These are phyloP conservation scores for Tetranychus piercei DNA, from an alignment of 2,888 invertebrate species.

Conservation along the genomic window DNA sequence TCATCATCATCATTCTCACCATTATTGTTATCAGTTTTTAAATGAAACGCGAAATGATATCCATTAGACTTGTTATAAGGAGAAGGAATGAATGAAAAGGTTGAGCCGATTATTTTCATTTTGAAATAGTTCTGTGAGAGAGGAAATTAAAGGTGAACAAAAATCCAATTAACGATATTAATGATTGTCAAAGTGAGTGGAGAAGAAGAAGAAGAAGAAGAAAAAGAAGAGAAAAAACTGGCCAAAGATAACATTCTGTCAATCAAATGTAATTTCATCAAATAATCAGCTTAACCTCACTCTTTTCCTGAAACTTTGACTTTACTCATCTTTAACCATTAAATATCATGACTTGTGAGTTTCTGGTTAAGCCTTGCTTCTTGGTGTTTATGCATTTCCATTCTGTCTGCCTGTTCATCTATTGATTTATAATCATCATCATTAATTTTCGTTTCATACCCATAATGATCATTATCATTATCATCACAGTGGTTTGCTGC, in stretches of 20 bases:
- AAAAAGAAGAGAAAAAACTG: background rate
- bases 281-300: background rate
- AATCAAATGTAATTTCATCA: background rate
- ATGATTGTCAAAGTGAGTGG: background rate
- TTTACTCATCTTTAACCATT: background rate
- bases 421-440: too few relatives aligned
- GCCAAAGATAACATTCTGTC: background rate
- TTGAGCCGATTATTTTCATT: background rate
- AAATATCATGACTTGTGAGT: background rate
- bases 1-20: background rate
- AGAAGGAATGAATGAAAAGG: background rate
- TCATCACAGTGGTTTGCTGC: too few relatives aligned
- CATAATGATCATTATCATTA: too few relatives aligned
- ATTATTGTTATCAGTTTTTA: background rate
- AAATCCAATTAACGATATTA: background rate
- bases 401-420: too few relatives aligned
- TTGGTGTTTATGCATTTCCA: too few relatives aligned
- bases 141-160: background rate
- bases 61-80: background rate
- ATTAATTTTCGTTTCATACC: too few relatives aligned
- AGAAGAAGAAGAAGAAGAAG: background rate
- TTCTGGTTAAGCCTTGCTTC: too few relatives aligned
- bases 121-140: background rate
- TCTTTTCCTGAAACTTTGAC: background rate
- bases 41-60: background rate